Base-by-base conservation (phyloP, 2,888 invertebrate genomes). In the Trachelus tabidus region DNA sequence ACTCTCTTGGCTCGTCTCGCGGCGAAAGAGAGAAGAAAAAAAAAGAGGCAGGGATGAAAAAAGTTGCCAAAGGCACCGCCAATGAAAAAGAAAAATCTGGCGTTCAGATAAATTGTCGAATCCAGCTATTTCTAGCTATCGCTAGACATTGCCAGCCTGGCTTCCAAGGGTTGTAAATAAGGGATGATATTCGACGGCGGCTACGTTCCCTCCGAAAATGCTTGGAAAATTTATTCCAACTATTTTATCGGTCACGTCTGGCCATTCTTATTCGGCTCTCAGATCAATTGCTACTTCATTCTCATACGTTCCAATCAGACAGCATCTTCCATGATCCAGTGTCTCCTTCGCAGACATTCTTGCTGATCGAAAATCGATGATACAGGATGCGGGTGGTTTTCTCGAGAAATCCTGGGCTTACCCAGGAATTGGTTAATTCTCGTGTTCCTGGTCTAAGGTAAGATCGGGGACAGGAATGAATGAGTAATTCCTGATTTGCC, bases 401-500 rank as follows among this genome's bases (percentile, higher is more conserved):
- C 40, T 6, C 40, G 40, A 56, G 40, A 56, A 6, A 56, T 56
- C 40, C 40, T 56, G 40, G 23, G 23, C 23, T 56, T 56, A 56
- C 40, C 23, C 40, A 56, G 40, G 40, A 56, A 56, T 56, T 56
- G 40, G 40, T 56, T 56, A 56, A 23, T 0, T 56, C 40, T 56
- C 40, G 40, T 4, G 40, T 15, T 56, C 40, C 23, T 23, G 23
- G 23, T 56, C 40, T 9, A 2, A 56, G 40, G 40, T 56, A 56
- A 56, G 40, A 56, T 56, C 40, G 40, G 40, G 40, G 23, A 56
- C 40, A 23, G 40, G 71, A 34, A 30, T 71, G 33, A 71, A 71
- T 71, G 71, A 71, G 71, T 71, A 71, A 71, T 71, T 71, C 33
- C 71, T 71, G 71, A 71, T 71, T 56, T 23, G 40, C 40, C 40